A percentile compares a stretch with the other conserved stretches of the same genome.
These are phyloP conservation scores for Pachyuromys duprasi DNA, from an alignment of 2,797 vertebrate species.

Conservation along the genomic window DNA sequence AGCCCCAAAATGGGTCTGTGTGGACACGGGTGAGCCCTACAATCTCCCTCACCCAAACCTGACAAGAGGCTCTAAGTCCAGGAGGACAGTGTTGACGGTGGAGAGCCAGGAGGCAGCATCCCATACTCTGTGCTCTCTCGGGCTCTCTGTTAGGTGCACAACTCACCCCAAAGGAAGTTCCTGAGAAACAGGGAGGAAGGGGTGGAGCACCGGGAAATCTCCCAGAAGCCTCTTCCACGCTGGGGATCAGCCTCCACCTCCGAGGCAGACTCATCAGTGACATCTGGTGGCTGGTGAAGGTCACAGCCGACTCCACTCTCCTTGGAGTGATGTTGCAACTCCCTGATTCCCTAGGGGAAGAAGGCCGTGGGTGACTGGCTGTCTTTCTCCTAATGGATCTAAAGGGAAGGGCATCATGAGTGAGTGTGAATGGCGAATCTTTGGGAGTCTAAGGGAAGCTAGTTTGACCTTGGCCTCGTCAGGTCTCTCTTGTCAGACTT, in stretches of 20 bases:
- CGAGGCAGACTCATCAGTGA: conserved; percentile 59
- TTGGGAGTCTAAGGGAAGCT: neutral
- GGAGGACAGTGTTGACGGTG: neutral
- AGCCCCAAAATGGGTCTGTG: neutral
- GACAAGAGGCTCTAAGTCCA: neutral
- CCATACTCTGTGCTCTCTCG: neutral
- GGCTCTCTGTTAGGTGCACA: neutral
- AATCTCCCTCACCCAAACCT: neutral
- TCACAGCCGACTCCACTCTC: neutral
- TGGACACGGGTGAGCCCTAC: neutral
- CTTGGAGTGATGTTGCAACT: neutral
- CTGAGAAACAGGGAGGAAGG: conserved; percentile 2
- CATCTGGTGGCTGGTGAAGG: conserved; percentile 71
- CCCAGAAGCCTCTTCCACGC: conserved; percentile 54
- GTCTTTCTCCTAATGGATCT: neutral
- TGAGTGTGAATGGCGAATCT: neutral
- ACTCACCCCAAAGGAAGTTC: neutral
- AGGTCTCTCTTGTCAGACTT: neutral
- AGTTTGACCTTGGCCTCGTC: neutral
- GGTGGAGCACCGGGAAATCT: conserved; percentile 35
- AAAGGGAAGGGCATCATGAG: neutral
- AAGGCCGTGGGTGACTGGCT: neutral
- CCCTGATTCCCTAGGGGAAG: neutral
- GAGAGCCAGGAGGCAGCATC: neutral
- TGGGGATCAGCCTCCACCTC: neutral